phyloP scores from a whole-genome alignment of 1,140 invertebrate species.

The Lepidurus packardi region DNA sequence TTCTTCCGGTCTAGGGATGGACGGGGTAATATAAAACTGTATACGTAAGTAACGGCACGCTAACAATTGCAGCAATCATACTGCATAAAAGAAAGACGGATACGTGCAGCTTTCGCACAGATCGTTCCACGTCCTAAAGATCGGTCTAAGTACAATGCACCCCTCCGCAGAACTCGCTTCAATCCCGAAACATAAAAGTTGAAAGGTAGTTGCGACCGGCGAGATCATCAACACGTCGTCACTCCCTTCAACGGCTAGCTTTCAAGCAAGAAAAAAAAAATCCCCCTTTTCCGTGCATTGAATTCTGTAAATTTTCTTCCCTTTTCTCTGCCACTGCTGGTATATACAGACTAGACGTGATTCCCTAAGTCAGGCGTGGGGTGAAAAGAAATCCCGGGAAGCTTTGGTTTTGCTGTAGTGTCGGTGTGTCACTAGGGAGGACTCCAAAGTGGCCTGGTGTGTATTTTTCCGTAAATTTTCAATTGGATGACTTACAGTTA shows the following conservation, averaged over 20 bases:
- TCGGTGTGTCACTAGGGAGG: no score
- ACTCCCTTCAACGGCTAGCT: not conserved
- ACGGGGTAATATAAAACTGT: not conserved
- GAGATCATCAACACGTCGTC: not conserved
- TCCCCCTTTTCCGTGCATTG: not conserved
- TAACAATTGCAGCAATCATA: conserved; percentile 5
- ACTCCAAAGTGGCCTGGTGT: no score
- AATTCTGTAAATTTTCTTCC: not conserved
- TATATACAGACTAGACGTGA: no score
- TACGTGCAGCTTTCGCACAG: not conserved
- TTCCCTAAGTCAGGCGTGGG: no score
- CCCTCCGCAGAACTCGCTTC: conserved; percentile 6
- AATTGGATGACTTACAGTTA: not conserved
- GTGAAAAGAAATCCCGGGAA: no score
- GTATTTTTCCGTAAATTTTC: not conserved
- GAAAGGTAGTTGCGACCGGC: not conserved
- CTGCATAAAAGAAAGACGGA: not conserved
- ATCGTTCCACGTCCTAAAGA: not conserved
- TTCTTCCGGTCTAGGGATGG: not conserved
- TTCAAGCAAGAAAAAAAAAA: not conserved
- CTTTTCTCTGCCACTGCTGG: no score
- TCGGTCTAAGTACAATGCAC: not conserved
- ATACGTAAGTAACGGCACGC: not conserved
- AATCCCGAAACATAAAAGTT: not conserved
- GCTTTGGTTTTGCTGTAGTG: no score